Evolutionary conservation across 2,113 vertebrate species (phyloP), one percentile per base, ranked within the genome.

Genomic region (Passer domesticus): DNA sequence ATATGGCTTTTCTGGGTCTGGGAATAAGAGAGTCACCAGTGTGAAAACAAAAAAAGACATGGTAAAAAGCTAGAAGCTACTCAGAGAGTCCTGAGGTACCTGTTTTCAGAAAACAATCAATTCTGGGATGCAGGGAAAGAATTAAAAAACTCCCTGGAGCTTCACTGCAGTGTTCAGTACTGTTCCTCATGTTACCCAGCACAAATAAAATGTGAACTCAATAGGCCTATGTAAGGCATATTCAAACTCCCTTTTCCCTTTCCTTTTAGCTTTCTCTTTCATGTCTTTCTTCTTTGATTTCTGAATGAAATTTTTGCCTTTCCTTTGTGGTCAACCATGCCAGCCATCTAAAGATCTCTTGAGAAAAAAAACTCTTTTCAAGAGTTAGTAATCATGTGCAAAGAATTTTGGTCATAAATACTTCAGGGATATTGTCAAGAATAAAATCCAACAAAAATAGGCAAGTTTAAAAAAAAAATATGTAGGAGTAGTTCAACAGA

Each of bases 381-480:
- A 84, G 93, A 94, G 76, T 90, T 87, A 87, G 73, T 53, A 96
- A 95, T 92, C 93, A 95, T 89, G 76, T 90, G 52, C 21, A 13
- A 95, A 95, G 80, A 89, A 95, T 89, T 94, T 93, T 96, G 56
- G 76, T 86, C 94, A 90, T 81, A 94, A 95, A 90, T 94, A 93
- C 88, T 96, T 93, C 85, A 87, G 37, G 28, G 76, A 78, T 89
- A 56, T 90, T 95, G 77, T 94, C 83, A 93, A 95, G 88, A 95
- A 93, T 94, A 95, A 90, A 79, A 93, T 46, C 44, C 52, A 92
- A 80, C 85, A 86, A 55, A 94, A 96, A 95, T 87, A 96, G 67
- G 10, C n/a, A 68, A 68, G 83, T 89, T 74, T 3, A 88, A 95
- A 93, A 91, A 89, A 80, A 72, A 41, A 50, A 15, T 0, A 22